These are phyloP conservation scores for Chironomus striatipennis DNA, from an alignment of 1,140 invertebrate genomes.

Conservation along the genomic window DNA sequence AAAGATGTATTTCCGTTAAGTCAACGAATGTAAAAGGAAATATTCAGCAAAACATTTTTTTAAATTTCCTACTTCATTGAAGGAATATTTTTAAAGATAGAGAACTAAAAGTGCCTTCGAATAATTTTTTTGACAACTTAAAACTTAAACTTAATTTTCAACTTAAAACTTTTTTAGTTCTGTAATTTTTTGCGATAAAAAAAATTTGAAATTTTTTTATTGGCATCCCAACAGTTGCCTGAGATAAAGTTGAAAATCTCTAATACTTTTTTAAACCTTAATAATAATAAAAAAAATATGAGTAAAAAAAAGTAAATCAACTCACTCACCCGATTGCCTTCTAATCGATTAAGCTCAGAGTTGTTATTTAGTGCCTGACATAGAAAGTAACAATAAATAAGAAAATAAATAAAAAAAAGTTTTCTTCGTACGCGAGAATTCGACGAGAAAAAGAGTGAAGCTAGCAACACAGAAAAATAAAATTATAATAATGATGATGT, in stretches of 20 bases:
- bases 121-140: neutral
- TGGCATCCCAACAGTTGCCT: slow-evolving; percentile 18
- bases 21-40: neutral
- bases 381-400: neutral
- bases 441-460: no score
- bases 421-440: neutral
- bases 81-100: neutral
- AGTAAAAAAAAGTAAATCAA: neutral
- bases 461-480: neutral
- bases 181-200: neutral
- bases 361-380: slow-evolving; percentile 20
- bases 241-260: neutral
- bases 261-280: neutral
- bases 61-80: neutral
- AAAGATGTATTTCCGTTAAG: neutral
- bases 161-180: neutral
- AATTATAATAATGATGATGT: neutral
- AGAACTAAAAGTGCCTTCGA: neutral
- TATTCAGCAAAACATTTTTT: neutral
- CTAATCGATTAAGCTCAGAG: slow-evolving; percentile 3
- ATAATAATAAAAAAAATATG: neutral
- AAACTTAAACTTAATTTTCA: neutral
- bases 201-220: slow-evolving; percentile 17
- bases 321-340: slow-evolving; percentile 9
- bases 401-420: neutral